Evolutionary conservation across 1,140 invertebrate genomes (phyloP).

Genomic region (Lucilia sericata): DNA sequence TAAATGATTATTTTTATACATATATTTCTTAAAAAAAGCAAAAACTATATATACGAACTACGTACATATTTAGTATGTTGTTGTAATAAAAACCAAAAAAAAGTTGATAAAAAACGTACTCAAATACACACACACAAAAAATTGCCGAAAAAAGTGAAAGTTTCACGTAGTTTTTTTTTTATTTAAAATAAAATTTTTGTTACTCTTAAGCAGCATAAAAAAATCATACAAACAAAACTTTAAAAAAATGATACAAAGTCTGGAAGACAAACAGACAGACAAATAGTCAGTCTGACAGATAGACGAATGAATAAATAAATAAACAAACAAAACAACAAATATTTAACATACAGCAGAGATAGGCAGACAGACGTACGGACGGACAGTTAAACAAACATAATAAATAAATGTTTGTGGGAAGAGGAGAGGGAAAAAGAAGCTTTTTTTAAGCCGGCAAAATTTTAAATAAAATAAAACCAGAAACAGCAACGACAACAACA

Average conservation of each 20-base stretch:
- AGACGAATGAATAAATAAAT: too few relatives aligned
- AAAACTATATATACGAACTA: too few relatives aligned
- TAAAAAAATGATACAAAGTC: neutral
- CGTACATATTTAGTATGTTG: constrained; percentile 33
- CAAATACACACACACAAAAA: constrained; percentile 52
- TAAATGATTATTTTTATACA: constrained; percentile 51
- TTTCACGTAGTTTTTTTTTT: constrained; percentile 48
- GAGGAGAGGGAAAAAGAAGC: neutral
- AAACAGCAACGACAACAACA: neutral
- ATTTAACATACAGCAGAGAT: neutral
- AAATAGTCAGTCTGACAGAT: neutral
- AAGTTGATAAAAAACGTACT: constrained; percentile 61
- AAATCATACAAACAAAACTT: too few relatives aligned
- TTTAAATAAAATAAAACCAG: neutral
- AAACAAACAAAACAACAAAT: too few relatives aligned
- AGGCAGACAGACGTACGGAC: neutral
- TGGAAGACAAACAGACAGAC: neutral
- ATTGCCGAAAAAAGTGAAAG: constrained; percentile 68
- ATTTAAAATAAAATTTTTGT: neutral
- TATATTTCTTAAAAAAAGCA: too few relatives aligned
- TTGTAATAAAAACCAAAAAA: constrained; percentile 49
- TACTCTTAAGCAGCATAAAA: neutral
- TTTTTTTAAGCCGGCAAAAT: neutral
- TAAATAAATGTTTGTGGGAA: too few relatives aligned
- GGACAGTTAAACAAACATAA: neutral